Evolutionary conservation across 2,113 vertebrate genomes (phyloP).

Genomic region (Muscicapa adusta): DNA sequence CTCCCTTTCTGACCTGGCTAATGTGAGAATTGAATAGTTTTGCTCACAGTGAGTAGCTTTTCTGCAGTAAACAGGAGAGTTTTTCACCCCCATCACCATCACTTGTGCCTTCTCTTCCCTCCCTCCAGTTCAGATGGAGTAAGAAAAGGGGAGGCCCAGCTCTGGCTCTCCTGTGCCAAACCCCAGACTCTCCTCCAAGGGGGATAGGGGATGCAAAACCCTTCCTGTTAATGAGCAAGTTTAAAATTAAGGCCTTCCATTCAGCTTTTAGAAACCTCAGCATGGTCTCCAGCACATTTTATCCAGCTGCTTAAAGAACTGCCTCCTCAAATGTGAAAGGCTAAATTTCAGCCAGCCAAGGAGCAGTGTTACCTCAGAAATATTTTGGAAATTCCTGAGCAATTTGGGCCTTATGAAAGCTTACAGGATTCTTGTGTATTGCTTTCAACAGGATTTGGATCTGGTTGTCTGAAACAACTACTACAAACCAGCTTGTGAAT

Average conservation of each 20-base stretch:
- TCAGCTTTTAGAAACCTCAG: neutral
- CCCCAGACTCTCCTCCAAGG: neutral
- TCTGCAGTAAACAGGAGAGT: neutral
- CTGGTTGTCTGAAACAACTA: neutral
- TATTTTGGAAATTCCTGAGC: neutral
- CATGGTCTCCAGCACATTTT: neutral
- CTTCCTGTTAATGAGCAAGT: neutral
- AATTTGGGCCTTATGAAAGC: neutral
- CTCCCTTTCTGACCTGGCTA: neutral
- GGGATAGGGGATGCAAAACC: neutral
- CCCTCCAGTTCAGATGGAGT: neutral
- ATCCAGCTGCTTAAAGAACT: neutral
- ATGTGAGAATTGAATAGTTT: neutral
- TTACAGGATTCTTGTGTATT: neutral
- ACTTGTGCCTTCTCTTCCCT: neutral
- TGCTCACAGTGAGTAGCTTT: neutral
- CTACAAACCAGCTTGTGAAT: neutral
- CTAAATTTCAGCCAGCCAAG: neutral
- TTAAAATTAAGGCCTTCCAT: neutral
- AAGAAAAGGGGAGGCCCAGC: neutral
- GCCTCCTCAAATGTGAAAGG: neutral
- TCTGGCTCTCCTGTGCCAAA: neutral
- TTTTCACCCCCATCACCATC: neutral
- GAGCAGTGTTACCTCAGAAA: neutral
- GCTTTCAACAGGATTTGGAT: neutral